Evolutionary conservation across 2,113 vertebrate species (phyloP), one percentile per base, ranked within the genome.

Genomic region (Malurus elegans): DNA sequence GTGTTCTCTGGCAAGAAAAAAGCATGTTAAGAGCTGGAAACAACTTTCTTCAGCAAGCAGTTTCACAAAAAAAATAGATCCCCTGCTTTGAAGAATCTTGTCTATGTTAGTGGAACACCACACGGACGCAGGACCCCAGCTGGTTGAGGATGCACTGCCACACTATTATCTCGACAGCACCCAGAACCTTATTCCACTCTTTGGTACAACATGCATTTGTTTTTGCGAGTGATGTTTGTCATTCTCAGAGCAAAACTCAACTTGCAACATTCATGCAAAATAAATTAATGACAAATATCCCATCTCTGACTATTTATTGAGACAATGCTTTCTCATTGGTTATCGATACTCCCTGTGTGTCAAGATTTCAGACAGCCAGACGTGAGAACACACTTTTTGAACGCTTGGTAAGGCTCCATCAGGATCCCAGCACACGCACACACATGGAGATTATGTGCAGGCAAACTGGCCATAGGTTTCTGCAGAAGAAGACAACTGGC

Each of bases 361-460:
- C 18, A 51, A 66, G 26, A 48, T 47, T 79, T 73, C 79, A 44
- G 64, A 13, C 13, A 75, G 58, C 26, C 42, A 58, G 29, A 73
- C 74, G 21, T 31, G 79, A 36, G 45, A 72, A 75, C 0, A 4
- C 6, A 6, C 15, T 20, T 67, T 58, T 9, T 51, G 19, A 58
- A 57, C 0, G 7, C 48, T 56, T 26, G 42, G 10, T 56, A 50
- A 78, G 29, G 28, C 51, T 26, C 6, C 21, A 28, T 40, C 24
- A 71, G 29, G 34, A 54, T 19, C 23, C 12, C 47, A 26, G 57
- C 64, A 60, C 25, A 8, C 0, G 12, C 47, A 47, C 31, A 44
- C 12, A n/a, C 19, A 18, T 0, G 0, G 36, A 60, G 31, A 42
- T 24, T 24, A 53, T 1, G 3, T 6, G 14, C 14, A 26, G 64